Evolutionary conservation across 2,797 vertebrate genomes (phyloP).

Genomic region (Hippopotamyrus pictus): DNA sequence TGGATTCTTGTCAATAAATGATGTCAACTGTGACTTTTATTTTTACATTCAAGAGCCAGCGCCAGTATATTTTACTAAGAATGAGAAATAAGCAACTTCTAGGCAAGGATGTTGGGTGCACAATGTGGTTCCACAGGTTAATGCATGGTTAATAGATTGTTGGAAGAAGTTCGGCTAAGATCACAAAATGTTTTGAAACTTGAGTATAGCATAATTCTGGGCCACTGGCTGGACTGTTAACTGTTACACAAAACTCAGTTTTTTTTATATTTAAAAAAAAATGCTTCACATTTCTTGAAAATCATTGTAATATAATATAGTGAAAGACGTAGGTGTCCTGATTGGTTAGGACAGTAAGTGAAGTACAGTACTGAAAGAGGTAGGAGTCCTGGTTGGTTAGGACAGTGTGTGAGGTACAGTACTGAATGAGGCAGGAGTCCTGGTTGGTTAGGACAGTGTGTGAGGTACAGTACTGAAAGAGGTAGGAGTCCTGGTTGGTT

Average conservation of each 20-base stretch:
- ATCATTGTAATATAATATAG: background rate
- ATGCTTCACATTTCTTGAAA: background rate
- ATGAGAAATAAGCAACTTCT: constrained; percentile 8
- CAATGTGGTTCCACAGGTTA: background rate
- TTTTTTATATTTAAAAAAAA: background rate
- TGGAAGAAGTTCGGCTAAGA: background rate
- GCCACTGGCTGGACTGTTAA: background rate
- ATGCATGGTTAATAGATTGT: background rate
- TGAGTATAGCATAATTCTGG: background rate
- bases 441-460: background rate
- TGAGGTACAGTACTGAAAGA: background rate
- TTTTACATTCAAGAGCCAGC: background rate
- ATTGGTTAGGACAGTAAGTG: background rate
- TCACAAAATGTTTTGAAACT: background rate
- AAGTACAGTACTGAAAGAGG: background rate
- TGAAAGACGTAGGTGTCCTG: background rate
- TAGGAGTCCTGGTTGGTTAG: too few relatives aligned
- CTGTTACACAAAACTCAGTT: background rate
- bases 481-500: background rate
- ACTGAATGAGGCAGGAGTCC: background rate
- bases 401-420: background rate
- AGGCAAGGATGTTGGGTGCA: background rate
- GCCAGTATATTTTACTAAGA: background rate
- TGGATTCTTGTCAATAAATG: background rate
- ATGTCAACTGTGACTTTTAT: background rate